These are phyloP conservation scores for Spisula solida DNA, from an alignment of 2,888 invertebrate species.

Conservation along the genomic window DNA sequence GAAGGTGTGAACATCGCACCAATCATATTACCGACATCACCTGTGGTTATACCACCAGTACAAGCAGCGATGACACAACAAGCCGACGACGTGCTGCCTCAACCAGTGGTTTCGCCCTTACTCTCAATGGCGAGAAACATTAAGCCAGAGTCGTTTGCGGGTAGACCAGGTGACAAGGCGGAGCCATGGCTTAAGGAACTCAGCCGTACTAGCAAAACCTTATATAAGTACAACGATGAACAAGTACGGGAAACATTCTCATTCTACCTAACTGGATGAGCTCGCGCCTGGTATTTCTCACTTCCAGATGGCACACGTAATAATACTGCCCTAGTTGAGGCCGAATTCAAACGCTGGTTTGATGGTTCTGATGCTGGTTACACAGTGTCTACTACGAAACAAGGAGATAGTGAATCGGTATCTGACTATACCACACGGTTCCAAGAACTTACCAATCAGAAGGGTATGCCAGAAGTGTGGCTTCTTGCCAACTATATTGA, in stretches of 20 bases:
- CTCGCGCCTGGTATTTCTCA: constrained; percentile 38
- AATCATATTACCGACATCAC: no score
- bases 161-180: constrained; percentile 28
- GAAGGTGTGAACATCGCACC: background rate
- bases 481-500: background rate
- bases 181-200: constrained; percentile 5
- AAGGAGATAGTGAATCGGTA: background rate
- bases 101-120: background rate
- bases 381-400: background rate
- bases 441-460: background rate
- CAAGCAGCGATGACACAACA: no score
- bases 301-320: background rate
- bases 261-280: constrained; percentile 44
- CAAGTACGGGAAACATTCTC: constrained; percentile 24
- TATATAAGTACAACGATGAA: constrained; percentile 24
- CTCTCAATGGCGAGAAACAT: background rate
- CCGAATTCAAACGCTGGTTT: background rate
- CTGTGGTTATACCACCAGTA: no score
- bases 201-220: background rate
- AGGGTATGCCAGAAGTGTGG: background rate
- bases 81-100: no score
- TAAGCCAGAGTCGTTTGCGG: constrained; percentile 3
- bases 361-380: background rate
- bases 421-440: background rate
- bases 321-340: background rate